Base-by-base conservation (phyloP, 2,888 invertebrate species). In the Himalopsyche tibetana region DNA sequence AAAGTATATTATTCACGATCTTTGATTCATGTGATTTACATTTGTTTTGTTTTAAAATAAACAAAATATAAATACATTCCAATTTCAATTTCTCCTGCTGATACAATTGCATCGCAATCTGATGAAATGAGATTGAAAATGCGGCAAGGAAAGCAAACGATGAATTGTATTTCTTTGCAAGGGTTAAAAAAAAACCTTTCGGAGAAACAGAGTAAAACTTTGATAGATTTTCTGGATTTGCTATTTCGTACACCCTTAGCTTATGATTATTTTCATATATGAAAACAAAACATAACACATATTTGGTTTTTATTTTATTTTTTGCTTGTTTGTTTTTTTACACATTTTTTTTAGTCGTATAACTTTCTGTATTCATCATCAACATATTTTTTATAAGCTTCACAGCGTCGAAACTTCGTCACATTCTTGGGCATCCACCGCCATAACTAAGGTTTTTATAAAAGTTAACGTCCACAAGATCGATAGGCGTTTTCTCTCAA, bases 81-180 rank as follows among this genome's bases (percentile, higher is more conserved):
- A n/a, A 28, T 19, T 63, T 63, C 63, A 19, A 63, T 8, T 63
- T 19, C 19, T 19, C 9, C 19, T 19, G 28, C 19, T 63, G 63
- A 63, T 63, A 63, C n/a, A 63, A 63, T 63, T 63, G 63, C 63
- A 63, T 19, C 63, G 19, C 63, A 63, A 63, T 63, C 19, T 63
- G 63, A 63, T 63, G 63, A 63, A 63, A 63, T 63, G 63, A 63
- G 63, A 63, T 63, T 63, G 63, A 63, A 63, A 63, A 63, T 28
- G 9, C 63, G 28, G 63, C n/a, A 63, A 63, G 28, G 63, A 63
- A 63, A 63, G 19, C 63, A 63, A 63, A 63, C 63, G 63, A 63
- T 63, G 63, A 63, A 63, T 6, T n/a, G 28, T 63, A 2, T 63
- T 63, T 63, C 63, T 63, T 63, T 63, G 63, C 63, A 9, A 63